These are phyloP conservation scores for Caenorhabditis virilis DNA, from an alignment of 2,888 invertebrate species.

Conservation along the genomic window DNA sequence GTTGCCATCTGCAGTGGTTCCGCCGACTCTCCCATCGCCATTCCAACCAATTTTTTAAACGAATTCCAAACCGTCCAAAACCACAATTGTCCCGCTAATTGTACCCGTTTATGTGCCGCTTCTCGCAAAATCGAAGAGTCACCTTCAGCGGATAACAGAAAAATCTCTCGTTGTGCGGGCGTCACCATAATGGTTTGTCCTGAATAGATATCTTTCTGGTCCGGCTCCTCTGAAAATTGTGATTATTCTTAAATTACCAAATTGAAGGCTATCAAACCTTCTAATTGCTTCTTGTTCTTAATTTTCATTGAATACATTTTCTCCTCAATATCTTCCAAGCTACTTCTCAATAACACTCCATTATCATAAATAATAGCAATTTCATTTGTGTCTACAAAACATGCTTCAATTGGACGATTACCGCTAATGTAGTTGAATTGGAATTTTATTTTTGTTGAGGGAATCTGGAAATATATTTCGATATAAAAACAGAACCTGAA, in stretches of 20 bases:
- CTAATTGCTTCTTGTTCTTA: constrained; percentile 10
- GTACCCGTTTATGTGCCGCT: constrained; percentile 42
- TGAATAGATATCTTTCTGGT: constrained; percentile 28
- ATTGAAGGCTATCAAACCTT: background rate
- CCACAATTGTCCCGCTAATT: constrained; percentile 42
- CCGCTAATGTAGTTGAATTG: constrained; percentile 34
- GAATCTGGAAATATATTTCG: constrained; percentile 24
- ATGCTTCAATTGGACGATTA: constrained; percentile 36
- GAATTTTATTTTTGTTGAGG: constrained; percentile 21
- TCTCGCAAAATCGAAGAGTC: constrained; percentile 38
- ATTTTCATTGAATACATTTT: constrained; percentile 29
- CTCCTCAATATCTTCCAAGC: constrained; percentile 33
- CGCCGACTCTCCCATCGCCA: constrained; percentile 55
- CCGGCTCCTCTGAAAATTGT: constrained; percentile 4
- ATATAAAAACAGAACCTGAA: too few relatives aligned
- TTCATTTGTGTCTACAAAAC: constrained; percentile 50
- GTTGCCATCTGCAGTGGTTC: constrained; percentile 51
- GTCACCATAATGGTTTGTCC: constrained; percentile 36
- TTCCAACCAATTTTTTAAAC: constrained; percentile 48
- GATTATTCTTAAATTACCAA: background rate
- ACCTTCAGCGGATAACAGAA: constrained; percentile 40
- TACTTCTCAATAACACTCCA: constrained; percentile 37
- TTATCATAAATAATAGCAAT: constrained; percentile 43
- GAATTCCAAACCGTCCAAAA: constrained; percentile 45
- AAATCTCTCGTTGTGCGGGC: constrained; percentile 43